Evolutionary conservation across 2,797 vertebrate species (phyloP).

Genomic region (Anguilla marmorata): DNA sequence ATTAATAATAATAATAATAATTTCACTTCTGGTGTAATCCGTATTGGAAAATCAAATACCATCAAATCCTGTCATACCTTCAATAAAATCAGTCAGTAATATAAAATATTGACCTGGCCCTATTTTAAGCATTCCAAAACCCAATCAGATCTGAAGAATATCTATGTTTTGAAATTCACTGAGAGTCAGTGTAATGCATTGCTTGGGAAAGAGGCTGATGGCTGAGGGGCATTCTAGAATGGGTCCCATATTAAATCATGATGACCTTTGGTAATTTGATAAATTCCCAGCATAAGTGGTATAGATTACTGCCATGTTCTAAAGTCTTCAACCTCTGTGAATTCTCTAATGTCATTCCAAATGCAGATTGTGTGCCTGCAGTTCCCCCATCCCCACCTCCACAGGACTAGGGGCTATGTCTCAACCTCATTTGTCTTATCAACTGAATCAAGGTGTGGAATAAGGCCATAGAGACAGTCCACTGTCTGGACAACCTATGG

Average conservation of each 20-base stretch:
- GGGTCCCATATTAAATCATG: slow-evolving; percentile 40
- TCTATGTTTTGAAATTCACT: slow-evolving; percentile 34
- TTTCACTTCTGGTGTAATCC: too few relatives aligned
- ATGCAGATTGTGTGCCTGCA: not conserved
- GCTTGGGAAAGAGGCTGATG: slow-evolving; percentile 34
- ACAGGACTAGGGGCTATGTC: slow-evolving; percentile 24
- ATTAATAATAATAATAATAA: too few relatives aligned
- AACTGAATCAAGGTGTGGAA: not conserved
- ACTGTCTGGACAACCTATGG: not conserved
- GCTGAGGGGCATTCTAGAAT: slow-evolving; percentile 23
- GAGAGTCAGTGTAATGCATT: slow-evolving; percentile 32
- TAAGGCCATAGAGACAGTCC: not conserved
- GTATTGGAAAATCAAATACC: too few relatives aligned
- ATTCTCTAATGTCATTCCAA: slow-evolving; percentile 10
- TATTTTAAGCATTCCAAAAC: slow-evolving; percentile 32
- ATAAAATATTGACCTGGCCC: too few relatives aligned
- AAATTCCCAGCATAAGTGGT: slow-evolving; percentile 17
- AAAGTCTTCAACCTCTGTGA: slow-evolving; percentile 21
- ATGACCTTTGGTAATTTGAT: slow-evolving; percentile 57
- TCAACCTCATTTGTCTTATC: not conserved
- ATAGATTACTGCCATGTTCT: slow-evolving; percentile 28
- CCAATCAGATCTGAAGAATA: slow-evolving; percentile 45
- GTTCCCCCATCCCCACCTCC: not conserved
- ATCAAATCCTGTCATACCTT: too few relatives aligned
- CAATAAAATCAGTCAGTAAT: too few relatives aligned